Evolutionary conservation across 2,797 vertebrate species (phyloP), one percentile per base, ranked within the genome.

Genomic region (Triplophysa yarkandensis): DNA sequence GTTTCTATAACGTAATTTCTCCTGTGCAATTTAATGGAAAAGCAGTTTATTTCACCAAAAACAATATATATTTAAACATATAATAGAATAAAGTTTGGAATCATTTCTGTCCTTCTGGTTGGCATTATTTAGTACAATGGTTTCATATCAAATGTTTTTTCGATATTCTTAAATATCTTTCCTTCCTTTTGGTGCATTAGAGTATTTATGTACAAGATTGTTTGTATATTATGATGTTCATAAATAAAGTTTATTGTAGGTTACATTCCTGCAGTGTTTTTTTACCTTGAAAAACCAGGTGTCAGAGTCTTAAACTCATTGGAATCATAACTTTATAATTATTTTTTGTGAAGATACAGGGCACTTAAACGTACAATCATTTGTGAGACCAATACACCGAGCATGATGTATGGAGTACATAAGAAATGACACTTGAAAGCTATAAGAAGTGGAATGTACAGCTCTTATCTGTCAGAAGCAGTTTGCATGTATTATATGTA

Each of bases 201-300:
- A 85, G 61, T 36, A 88, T 87, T 88, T 90, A 89, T 92, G 90
- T 90, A 90, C 87, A 91, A 84, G 90, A 90, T 64, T 87, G 86
- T 91, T 89, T 87, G 82, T 89, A 87, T 90, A 87, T 88, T 76
- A 77, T 84, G 77, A 58, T 90, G 87, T 91, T 88, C 82, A 90
- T 85, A 83, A 92, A 89, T 91, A 11, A 43, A 17, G 84, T 82
- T 81, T 82, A 90, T 83, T 85, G 58, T 30, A 43, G 13, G 27
- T 83, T 83, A 69, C 10, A 34, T 4, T 36, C 30, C n/a, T 19
- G 44, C 3, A 1, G 41, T 17, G 1, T 17, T 41, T 25, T 23
- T 10, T 34, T 52, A 32, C 17, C 55, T 39, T 39, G 11, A 28
- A 7, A 14, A 48, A 50, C 2, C 6, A 17, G 27, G 2, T 30